Evolutionary conservation across 2,888 invertebrate species (phyloP), one percentile per base, ranked within the genome.

Genomic region (Autographa pulchrina): DNA sequence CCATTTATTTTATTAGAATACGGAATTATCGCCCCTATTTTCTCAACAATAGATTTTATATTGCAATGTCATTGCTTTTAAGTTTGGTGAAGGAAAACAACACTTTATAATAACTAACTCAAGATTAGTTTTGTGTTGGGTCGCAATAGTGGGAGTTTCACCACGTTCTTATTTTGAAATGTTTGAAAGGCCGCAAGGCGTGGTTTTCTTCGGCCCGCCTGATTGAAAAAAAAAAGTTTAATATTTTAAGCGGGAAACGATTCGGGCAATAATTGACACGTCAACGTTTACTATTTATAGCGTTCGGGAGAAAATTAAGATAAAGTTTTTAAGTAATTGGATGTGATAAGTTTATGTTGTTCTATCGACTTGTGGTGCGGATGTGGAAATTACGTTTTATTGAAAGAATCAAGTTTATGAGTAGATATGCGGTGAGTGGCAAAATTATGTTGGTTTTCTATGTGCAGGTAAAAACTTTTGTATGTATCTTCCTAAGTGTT

Each of bases 241-340:
- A 85, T 86, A 86, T 79, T 84, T 81, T 78, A 48, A 86, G 85
- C 91, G 90, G 91, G 89, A 92, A 94, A 88, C 88, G 90, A 89
- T 92, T 92, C 90, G 81, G 88, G 88, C 89, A 92, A 94, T 95
- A 94, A 96, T 94, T 94, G 94, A 93, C 92, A 90, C 89, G 94
- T 95, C 95, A 92, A 90, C 91, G 87, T 90, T 82, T 88, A 94
- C 94, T 95, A 95, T 95, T 95, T 93, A 94, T 94, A 91, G 90
- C 76, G 87, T 86, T 82, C 83, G 86, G 86, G 86, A 86, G 92
- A 89, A 93, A 95, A 95, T 94, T 88, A 92, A 92, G 84, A 95
- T 90, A 89, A 92, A 94, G 85, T 90, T 88, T 89, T 90, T 86
- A 86, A 84, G 90, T 95, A 94, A 96, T 95, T 94, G 94, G 90